Evolutionary conservation across 2,797 vertebrate species (phyloP).

Genomic region (Meriones psammophilus): DNA sequence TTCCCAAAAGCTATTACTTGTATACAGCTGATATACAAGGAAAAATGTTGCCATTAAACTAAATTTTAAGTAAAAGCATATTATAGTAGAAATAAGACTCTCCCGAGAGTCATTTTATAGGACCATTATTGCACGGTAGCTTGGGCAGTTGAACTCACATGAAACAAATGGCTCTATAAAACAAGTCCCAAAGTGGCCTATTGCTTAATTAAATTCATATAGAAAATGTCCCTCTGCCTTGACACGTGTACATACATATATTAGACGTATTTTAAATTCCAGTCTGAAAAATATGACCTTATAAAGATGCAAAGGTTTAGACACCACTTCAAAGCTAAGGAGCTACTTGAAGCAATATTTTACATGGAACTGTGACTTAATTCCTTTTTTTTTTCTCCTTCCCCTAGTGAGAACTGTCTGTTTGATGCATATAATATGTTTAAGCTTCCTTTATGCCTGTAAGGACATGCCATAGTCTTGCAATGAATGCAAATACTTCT

Average conservation of each 20-base stretch:
- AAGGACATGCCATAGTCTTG: slow-evolving; percentile 45
- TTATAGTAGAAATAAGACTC: slow-evolving; percentile 80
- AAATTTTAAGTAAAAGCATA: slow-evolving; percentile 83
- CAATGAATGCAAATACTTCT: slow-evolving; percentile 31
- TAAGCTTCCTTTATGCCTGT: slow-evolving; percentile 58
- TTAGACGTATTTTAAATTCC: slow-evolving; percentile 76
- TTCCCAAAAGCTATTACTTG: slow-evolving; percentile 70
- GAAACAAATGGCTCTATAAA: slow-evolving; percentile 84
- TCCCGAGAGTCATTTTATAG: slow-evolving; percentile 82
- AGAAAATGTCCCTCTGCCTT: slow-evolving; percentile 79
- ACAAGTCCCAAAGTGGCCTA: slow-evolving; percentile 79
- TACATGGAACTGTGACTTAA: slow-evolving; percentile 67
- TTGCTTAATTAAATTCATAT: slow-evolving; percentile 85
- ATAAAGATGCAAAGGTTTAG: slow-evolving; percentile 77
- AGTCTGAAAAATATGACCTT: slow-evolving; percentile 78
- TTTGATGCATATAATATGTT: slow-evolving; percentile 67
- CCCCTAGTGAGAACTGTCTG: slow-evolving; percentile 47
- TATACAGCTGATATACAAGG: slow-evolving; percentile 67
- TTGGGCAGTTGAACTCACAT: slow-evolving; percentile 82
- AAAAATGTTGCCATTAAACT: slow-evolving; percentile 81
- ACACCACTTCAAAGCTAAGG: slow-evolving; percentile 74
- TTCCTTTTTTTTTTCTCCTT: slow-evolving; percentile 56
- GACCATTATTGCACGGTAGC: slow-evolving; percentile 80
- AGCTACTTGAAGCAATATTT: slow-evolving; percentile 74
- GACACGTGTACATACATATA: slow-evolving; percentile 80